Base-by-base conservation (phyloP, 2,113 vertebrate species). In the Mirounga angustirostris region DNA sequence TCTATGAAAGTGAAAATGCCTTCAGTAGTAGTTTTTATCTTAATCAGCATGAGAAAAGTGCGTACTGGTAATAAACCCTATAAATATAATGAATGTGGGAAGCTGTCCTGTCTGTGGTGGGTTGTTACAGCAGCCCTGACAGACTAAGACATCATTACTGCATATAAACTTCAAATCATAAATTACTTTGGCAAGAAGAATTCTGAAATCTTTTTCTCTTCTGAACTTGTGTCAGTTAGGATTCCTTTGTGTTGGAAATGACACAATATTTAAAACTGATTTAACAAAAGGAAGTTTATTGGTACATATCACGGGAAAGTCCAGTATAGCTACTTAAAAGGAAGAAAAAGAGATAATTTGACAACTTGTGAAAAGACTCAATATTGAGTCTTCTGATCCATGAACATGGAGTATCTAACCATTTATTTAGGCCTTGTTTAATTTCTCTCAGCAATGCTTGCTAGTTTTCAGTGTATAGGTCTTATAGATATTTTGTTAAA, bases 371-470 rank as follows among this genome's bases (percentile, higher is more conserved):
- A 79, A 56, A 94, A 79, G 18, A 26, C 33, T 94, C 18, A 63
- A 8, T 69, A 78, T 30, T 92, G 59, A 92, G n/a, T 78, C 22
- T 84, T 95, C 22, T 63, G 61, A 93, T 50, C 26, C 43, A 65
- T 18, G 36, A 81, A n/a, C 3, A 26, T 97, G 52, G 28, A 4
- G 15, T 28, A 26, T 80, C 9, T 85, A 56, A 15, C 15, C n/a
- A 74, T 81, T 85, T 95, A 76, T 86, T 91, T 94, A 76, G 67
- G 22, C 40, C 30, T 73, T 58, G 21, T 95, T 91, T 67, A 90
- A 54, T 93, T 93, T 93, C 19, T 96, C n/a, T 88, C 26, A 78
- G 2, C 8, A 18, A 8, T 95, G 14, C 89, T 91, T 50, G 40
- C 9, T 93, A 46, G 54, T 88, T 92, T 84, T 78, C 16, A 82